Conservation (phyloP, 1,140 invertebrate species). For the Choristoneura fumiferana region DNA sequence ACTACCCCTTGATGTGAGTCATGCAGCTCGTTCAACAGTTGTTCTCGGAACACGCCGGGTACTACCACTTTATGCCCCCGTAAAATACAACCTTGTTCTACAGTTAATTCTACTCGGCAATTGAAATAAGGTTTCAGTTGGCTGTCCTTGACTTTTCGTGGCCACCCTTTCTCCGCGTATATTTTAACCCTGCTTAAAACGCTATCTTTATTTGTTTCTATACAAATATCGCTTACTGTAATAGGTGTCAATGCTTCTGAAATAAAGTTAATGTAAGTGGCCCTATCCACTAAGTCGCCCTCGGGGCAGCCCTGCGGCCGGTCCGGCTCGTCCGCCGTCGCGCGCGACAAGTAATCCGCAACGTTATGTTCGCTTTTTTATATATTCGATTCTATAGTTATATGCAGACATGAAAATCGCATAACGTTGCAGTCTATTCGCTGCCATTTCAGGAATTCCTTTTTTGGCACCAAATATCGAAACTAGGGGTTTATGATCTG, state of each 20-base stretch:
- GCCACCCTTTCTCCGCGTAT: background rate
- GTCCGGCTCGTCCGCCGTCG: too few species aligned
- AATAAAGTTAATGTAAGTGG: background rate
- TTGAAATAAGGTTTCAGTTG: too few species aligned
- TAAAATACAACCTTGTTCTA: too few species aligned
- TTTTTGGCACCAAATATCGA: constrained; percentile 55
- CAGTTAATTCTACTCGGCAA: too few species aligned
- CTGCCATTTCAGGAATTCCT: constrained; percentile 38
- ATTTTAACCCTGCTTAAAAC: background rate
- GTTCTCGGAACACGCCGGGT: constrained; percentile 22
- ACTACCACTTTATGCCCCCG: constrained; percentile 25
- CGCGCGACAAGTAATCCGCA: background rate
- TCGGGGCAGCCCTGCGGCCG: background rate
- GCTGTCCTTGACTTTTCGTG: too few species aligned
- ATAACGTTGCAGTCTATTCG: constrained; percentile 44
- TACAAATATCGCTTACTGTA: background rate
- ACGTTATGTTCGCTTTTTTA: constrained; percentile 34
- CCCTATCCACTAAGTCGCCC: background rate
- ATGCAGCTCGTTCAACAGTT: constrained; percentile 37
- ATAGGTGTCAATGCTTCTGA: background rate
- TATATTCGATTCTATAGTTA: constrained; percentile 48
- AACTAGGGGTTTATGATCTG: constrained; percentile 6
- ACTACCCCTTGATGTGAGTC: constrained; percentile 35
- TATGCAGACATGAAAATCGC: constrained; percentile 43
- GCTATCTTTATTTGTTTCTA: background rate